These are phyloP conservation scores for Cheilosia vulpina DNA, from an alignment of 2,888 invertebrate genomes.

Conservation along the genomic window DNA sequence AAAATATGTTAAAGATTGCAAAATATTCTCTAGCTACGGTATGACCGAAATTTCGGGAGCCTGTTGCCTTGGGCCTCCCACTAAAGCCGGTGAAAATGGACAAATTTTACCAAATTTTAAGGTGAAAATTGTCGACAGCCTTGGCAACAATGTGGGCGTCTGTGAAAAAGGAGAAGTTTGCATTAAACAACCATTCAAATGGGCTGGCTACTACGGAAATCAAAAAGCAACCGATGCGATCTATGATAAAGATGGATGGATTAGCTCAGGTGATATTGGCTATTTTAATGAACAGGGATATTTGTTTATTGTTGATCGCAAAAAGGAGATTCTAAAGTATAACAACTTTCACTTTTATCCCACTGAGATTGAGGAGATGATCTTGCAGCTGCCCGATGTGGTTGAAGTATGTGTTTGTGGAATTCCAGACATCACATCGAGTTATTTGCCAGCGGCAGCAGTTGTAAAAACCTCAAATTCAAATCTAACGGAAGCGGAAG, in stretches of 20 bases:
- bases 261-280: constrained; percentile 77
- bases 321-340: constrained; percentile 77
- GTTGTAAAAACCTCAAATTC: constrained; percentile 57
- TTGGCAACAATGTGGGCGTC: constrained; percentile 54
- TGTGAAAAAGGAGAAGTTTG: constrained; percentile 75
- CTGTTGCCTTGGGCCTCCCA: constrained; percentile 23
- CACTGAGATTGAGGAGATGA: constrained; percentile 75
- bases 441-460: constrained; percentile 75
- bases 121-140: constrained; percentile 76
- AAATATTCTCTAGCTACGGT: constrained; percentile 74
- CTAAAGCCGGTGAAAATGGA: constrained; percentile 70
- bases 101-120: constrained; percentile 52
- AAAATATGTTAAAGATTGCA: constrained; percentile 55
- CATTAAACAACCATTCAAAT: constrained; percentile 51
- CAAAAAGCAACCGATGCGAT: constrained; percentile 47
- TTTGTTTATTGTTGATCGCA: constrained; percentile 76
- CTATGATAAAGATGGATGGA: constrained; percentile 75
- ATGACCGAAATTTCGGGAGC: constrained; percentile 75
- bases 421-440: constrained; percentile 70
- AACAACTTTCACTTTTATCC: constrained; percentile 76
- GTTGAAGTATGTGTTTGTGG: constrained; percentile 75
- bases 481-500: constrained; percentile 51
- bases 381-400: constrained; percentile 70
- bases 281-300: constrained; percentile 75
- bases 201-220: constrained; percentile 76